These are phyloP conservation scores for Lycodopsis pacificus DNA, from an alignment of 2,797 vertebrate species.

Conservation along the genomic window DNA sequence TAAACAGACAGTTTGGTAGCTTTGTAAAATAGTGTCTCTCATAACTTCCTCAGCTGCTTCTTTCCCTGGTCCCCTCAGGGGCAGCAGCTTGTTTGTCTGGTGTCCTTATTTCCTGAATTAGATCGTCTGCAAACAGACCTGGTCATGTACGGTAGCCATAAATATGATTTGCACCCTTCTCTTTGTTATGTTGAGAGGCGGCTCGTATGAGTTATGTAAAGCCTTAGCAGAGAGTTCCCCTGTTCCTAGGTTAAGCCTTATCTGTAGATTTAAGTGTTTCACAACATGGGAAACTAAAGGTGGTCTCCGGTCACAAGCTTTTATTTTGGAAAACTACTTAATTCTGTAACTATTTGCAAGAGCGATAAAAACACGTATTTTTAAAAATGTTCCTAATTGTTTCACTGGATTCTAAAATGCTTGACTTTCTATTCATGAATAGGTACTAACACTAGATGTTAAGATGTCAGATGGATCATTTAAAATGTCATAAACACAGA, in stretches of 20 bases:
- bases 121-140: slow-evolving; percentile 36
- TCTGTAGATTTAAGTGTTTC: slow-evolving; percentile 63
- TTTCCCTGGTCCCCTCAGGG: slow-evolving; percentile 32
- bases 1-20: background rate
- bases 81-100: slow-evolving; percentile 39
- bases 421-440: background rate
- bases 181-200: slow-evolving; percentile 22
- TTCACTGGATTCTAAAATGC: background rate
- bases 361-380: too few species aligned
- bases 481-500: background rate
- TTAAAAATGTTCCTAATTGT: background rate
- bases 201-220: slow-evolving; percentile 55
- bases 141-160: slow-evolving; percentile 25
- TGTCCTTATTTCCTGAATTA: slow-evolving; percentile 52
- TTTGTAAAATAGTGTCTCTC: slow-evolving; percentile 9
- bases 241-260: slow-evolving; percentile 63
- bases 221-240: slow-evolving; percentile 33
- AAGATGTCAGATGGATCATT: background rate
- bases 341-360: background rate
- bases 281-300: slow-evolving; percentile 38
- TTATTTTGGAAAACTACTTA: background rate
- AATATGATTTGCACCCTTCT: slow-evolving; percentile 31
- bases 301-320: background rate
- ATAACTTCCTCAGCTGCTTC: slow-evolving; percentile 37
- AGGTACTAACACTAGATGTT: background rate